phyloP scores from a whole-genome alignment of 2,113 vertebrate species.

The Ceuthmochares aereus region DNA sequence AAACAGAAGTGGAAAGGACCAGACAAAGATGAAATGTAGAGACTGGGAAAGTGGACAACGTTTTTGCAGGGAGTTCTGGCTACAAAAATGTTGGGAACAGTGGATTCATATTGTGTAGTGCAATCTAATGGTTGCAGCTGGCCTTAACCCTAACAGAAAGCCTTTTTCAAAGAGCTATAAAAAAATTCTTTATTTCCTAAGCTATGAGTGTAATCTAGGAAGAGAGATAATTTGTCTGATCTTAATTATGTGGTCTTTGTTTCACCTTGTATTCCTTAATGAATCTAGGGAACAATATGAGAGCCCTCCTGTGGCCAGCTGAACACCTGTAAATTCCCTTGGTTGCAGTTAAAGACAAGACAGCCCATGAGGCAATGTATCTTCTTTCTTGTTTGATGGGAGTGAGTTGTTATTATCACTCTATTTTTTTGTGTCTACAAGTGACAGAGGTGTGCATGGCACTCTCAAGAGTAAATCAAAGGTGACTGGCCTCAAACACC shows the following conservation, averaged over 20 bases:
- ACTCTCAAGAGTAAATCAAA: background rate
- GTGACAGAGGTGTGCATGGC: background rate
- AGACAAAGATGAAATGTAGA: background rate
- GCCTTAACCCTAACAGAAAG: background rate
- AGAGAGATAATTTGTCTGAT: background rate
- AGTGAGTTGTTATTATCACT: background rate
- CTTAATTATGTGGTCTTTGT: background rate
- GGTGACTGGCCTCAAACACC: background rate
- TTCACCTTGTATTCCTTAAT: background rate
- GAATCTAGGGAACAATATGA: background rate
- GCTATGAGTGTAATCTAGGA: background rate
- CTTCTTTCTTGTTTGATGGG: background rate
- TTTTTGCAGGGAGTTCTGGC: background rate
- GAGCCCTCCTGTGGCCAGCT: slow-evolving; percentile 19
- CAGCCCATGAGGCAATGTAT: background rate
- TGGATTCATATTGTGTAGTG: background rate
- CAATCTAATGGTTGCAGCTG: background rate
- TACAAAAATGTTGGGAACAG: background rate
- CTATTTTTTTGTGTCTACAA: background rate
- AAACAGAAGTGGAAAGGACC: background rate
- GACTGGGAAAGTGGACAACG: background rate
- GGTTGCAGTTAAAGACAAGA: background rate
- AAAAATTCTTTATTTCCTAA: background rate
- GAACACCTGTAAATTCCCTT: slow-evolving; percentile 32
- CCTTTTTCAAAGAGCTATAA: background rate